Evolutionary conservation across 2,797 vertebrate species (phyloP), one percentile per base, ranked within the genome.

Genomic region (Spondyliosoma cantharus): DNA sequence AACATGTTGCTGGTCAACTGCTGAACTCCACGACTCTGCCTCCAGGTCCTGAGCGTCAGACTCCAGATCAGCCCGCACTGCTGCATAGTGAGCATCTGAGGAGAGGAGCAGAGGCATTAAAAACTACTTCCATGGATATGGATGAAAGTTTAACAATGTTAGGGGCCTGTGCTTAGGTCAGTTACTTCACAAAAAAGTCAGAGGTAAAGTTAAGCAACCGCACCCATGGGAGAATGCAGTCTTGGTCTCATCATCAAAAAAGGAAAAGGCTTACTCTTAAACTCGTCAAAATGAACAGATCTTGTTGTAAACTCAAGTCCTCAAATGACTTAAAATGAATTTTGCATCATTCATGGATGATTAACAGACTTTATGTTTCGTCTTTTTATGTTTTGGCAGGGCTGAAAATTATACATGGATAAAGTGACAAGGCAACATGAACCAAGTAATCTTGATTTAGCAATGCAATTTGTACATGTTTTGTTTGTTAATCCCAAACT

Each of bases 1-100:
- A 25, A 94, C 92, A 20, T 95, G 97, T 1, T 91, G 70, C 3
- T 95, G 93, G 19, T 99, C 97, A 62, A 99, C 97, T 0, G 96
- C 94, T 81, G 95, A 90, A 87, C 97, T 98, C 98, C 97, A 99
- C 5, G 98, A 98, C 90, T 97, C 97, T 0, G 93, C 95, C 86
- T 98, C 97, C 58, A 98, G 95, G 77, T 98, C 97, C 75, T 96
- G 96, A 46, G 96, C 92, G 11, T 99, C 97, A 0, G 86, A 81
- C 81, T 99, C 97, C 80, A 97, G 94, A 72, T 99, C 98, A 16
- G 87, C 93, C 71, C 94, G 94, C 73, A 99, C 92, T 0, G 93
- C 92, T 54, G 94, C 83, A 29, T 94, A 95, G 87, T 96, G 96
- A 7, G 93, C 83, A 84, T 98, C 97, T 98, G 79, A 54, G 29